Conservation (phyloP, 2,797 vertebrate genomes). For the Pseudocheirus occidentalis region DNA sequence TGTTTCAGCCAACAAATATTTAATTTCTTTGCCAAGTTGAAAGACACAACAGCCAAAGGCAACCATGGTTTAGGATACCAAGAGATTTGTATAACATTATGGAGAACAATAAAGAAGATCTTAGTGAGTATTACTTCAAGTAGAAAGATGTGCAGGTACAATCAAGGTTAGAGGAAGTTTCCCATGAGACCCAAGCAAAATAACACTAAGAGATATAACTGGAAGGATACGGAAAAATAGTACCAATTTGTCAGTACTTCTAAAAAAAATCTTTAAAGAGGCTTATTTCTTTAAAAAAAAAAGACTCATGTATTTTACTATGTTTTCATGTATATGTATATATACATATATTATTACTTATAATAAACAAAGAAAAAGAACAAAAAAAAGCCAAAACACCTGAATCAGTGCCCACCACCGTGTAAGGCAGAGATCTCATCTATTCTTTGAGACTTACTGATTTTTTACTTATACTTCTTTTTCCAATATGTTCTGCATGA, state of each 20-base stretch:
- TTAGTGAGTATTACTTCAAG: neutral
- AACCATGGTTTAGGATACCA: neutral
- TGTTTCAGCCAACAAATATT: neutral
- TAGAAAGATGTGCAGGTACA: neutral
- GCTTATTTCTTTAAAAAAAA: neutral
- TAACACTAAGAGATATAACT: neutral
- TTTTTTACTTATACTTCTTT: neutral
- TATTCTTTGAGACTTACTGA: neutral
- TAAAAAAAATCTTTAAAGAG: neutral
- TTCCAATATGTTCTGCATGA: neutral
- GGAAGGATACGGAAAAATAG: too few species aligned
- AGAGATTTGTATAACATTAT: neutral
- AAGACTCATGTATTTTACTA: neutral
- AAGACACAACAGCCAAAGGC: neutral
- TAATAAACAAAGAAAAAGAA: neutral
- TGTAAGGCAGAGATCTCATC: too few species aligned
- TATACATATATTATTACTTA: neutral
- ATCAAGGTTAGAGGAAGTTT: neutral
- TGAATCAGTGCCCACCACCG: neutral
- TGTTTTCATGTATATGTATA: too few species aligned
- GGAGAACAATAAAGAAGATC: neutral
- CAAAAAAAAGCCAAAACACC: neutral
- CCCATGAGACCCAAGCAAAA: neutral
- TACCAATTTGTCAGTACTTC: neutral
- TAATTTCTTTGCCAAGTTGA: neutral